Evolutionary conservation across 2,888 invertebrate species (phyloP), one percentile per base, ranked within the genome.

Genomic region (Apotomis turbidana): DNA sequence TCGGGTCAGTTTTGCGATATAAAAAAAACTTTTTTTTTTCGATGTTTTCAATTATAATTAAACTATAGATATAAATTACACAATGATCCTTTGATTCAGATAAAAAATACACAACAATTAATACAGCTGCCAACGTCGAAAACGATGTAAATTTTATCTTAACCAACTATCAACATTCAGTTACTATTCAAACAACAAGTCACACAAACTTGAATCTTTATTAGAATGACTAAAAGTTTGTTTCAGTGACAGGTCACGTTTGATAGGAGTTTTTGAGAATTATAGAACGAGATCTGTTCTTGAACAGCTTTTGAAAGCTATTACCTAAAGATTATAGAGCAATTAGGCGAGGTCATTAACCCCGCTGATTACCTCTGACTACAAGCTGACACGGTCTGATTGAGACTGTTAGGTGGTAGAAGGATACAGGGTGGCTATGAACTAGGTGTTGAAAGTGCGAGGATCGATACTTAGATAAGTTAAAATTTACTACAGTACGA

Each of bases 271-370:
- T n/a, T 36, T 27, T 13, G n/a, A 41, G 8, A 6, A 8, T 44
- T 44, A 8, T 12, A 36, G 2, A 12, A 12, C 4, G 54, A 51
- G 60, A 68, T 68, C 60, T 54, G 52, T 68, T 54, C 54, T 68
- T 54, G 60, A 68, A 51, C 13, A 54, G 60, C 60, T 44, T 54
- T 68, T 59, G 51, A 61, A 61, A 46, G 44, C 60, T 52, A 15
- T 68, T 68, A 60, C 54, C 27, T 61, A 54, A 57, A 46, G 60
- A 60, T 68, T 61, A 68, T 44, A 60, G 44, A 60, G 44, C 60
- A 61, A 61, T 68, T 68, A 68, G 44, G 9, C 5, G 54, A 38
- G 54, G 52, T 52, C 44, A 52, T 61, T 60, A 61, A 60, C 60
- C 44, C 15, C 41, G 12, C n/a, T 61, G 44, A 52, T 54, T 68